Evolutionary conservation across 2,888 invertebrate genomes (phyloP).

Genomic region (Loripinus fragilis): DNA sequence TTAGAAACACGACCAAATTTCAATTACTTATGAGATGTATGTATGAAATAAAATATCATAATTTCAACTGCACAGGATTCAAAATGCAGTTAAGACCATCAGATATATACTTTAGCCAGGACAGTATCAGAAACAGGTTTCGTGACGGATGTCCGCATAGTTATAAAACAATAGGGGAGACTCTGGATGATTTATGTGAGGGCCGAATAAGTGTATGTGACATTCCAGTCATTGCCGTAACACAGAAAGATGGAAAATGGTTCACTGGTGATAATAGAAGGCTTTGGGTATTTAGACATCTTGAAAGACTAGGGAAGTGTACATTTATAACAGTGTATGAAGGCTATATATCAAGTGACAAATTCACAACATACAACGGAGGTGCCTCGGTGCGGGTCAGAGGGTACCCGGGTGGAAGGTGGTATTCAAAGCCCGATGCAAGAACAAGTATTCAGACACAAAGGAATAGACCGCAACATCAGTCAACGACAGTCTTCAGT

Average conservation of each 20-base stretch:
- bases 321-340: neutral
- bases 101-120: slow-evolving; percentile 8
- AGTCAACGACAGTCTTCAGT: too few species aligned
- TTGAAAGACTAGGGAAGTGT: slow-evolving; percentile 13
- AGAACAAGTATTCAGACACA: too few species aligned
- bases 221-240: slow-evolving; percentile 3
- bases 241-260: slow-evolving; percentile 4
- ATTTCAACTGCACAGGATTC: too few species aligned
- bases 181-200: slow-evolving; percentile 15
- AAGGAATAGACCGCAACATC: too few species aligned
- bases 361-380: slow-evolving; percentile 10
- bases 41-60: too few species aligned
- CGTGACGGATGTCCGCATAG: neutral
- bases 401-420: neutral
- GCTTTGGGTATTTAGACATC: slow-evolving; percentile 14
- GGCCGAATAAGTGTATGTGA: neutral
- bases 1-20: too few species aligned
- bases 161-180: neutral
- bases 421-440: neutral
- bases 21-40: too few species aligned
- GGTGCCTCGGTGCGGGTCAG: neutral
- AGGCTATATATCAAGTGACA: neutral
- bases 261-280: slow-evolving; percentile 17
- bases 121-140: slow-evolving; percentile 14
- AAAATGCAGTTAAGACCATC: slow-evolving; percentile 6